Evolutionary conservation across 2,113 vertebrate species (phyloP), one percentile per base, ranked within the genome.

Genomic region (Callipepla squamata): DNA sequence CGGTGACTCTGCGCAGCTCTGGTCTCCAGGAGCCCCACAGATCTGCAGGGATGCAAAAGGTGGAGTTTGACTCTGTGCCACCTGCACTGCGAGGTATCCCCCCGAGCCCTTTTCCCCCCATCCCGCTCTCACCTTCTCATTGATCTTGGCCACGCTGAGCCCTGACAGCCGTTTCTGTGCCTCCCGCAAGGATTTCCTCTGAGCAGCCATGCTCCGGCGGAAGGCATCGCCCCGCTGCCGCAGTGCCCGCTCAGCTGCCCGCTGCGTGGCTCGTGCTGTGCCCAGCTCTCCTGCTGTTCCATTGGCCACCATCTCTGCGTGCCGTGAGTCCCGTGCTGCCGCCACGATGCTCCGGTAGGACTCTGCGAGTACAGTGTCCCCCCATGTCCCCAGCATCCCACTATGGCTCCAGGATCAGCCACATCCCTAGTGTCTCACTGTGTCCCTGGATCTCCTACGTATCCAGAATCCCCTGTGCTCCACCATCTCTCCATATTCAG

Each of bases 291-390:
- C 8, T 92, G 97, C 80, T 23, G 97, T 98, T 88, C 73, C 63
- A 75, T 74, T 72, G 45, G 88, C 90, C 79, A 58, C 22, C 2
- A 1, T 51, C 89, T 98, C 96, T 0, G 98, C 97, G 65, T 95
- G 90, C 88, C 85, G 36, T 0, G 98, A 99, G 91, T 94, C 89
- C 89, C 63, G 89, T 75, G 86, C 36, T 15, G 92, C 97, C 15
- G 83, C 97, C 91, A 96, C 92, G 57, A 99, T 97, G 69, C 97
- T 97, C 40, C 87, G 88, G 94, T 97, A 97, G 45, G 98, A 97
- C 87, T 98, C 99, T 99, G 97, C 5, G 0, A 69, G 53, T 32
- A 21, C 40, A 87, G 63, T 21, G 22, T 61, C 22, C 58, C 58
- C 16, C 22, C 58, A 9, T 9, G 34, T 36, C 34, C 34, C 59